phyloP scores from a whole-genome alignment of 2,113 vertebrate genomes.

The Thermophis baileyi region DNA sequence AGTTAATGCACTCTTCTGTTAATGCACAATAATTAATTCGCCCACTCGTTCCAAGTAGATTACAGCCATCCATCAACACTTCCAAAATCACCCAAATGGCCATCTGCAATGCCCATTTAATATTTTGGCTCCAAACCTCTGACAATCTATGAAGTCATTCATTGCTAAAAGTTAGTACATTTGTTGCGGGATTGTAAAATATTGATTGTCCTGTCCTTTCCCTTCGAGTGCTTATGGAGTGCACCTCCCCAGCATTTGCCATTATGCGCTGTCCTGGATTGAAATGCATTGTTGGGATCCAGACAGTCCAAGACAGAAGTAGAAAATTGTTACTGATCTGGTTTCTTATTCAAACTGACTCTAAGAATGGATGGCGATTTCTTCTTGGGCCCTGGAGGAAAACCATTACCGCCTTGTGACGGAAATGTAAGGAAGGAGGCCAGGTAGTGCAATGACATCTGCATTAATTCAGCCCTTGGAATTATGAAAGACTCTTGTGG shows the following conservation, averaged over 20 bases:
- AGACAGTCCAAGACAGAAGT: slow-evolving; percentile 17
- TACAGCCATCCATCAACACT: slow-evolving; percentile 49
- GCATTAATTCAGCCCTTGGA: background rate
- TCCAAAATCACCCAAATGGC: slow-evolving; percentile 38
- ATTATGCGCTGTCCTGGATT: background rate
- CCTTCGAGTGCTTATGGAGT: background rate
- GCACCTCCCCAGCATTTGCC: slow-evolving; percentile 10
- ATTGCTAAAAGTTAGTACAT: slow-evolving; percentile 28
- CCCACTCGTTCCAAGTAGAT: slow-evolving; percentile 35
- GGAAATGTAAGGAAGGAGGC: background rate
- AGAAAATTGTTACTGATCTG: slow-evolving; percentile 30
- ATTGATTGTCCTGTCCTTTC: slow-evolving; percentile 18
- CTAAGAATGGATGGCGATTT: slow-evolving; percentile 27
- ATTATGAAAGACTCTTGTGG: background rate
- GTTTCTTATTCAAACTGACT: slow-evolving; percentile 18
- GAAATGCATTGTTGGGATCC: slow-evolving; percentile 30
- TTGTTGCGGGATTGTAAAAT: slow-evolving; percentile 33
- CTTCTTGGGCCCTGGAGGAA: background rate
- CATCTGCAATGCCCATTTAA: slow-evolving; percentile 46
- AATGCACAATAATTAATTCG: slow-evolving; percentile 53
- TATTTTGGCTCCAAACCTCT: slow-evolving; percentile 43
- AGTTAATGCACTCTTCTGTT: slow-evolving; percentile 23
- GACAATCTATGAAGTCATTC: slow-evolving; percentile 44
- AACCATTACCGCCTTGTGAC: background rate
- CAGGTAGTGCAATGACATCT: background rate